Conservation (phyloP, 37 sponge, comb jelly and placozoan genomes). For the Tethya wilhelma region DNA sequence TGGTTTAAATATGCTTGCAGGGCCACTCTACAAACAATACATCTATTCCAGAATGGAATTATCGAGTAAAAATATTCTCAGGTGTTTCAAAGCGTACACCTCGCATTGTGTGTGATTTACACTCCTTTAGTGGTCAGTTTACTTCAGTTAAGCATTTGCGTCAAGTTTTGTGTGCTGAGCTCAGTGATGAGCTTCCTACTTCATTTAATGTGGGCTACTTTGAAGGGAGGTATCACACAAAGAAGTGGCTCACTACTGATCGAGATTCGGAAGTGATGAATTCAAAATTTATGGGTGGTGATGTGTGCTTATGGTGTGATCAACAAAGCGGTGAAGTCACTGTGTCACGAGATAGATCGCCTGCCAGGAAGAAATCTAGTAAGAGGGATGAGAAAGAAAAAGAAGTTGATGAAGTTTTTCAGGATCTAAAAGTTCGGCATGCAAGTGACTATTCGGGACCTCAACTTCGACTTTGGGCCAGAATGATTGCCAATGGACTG, state of each 20-base stretch:
- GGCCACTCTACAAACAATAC: background rate
- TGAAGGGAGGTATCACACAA: background rate
- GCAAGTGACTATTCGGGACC: slow-evolving; percentile 7
- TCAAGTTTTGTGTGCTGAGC: background rate
- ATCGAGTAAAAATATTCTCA: background rate
- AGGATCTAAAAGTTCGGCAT: slow-evolving; percentile 12
- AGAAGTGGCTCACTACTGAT: slow-evolving; percentile 1
- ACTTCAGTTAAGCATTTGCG: background rate
- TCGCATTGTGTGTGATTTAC: background rate
- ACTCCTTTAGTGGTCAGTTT: background rate
- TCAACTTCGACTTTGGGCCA: slow-evolving; percentile 38
- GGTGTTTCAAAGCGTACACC: background rate
- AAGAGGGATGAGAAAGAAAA: slow-evolving; percentile 15
- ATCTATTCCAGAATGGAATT: background rate
- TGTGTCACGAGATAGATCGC: background rate
- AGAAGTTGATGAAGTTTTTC: slow-evolving; percentile 4
- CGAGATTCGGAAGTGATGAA: background rate
- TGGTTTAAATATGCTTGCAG: slow-evolving; percentile 1
- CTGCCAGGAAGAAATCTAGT: slow-evolving; percentile 7
- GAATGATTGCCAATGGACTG: slow-evolving; percentile 22
- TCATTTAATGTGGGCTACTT: slow-evolving; percentile 3
- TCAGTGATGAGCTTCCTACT: background rate
- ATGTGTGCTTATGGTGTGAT: slow-evolving; percentile 1
- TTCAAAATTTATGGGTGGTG: background rate
- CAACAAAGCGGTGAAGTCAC: background rate